These are phyloP conservation scores for Nixonia krombeini DNA, from an alignment of 1,140 invertebrate genomes.

Conservation along the genomic window DNA sequence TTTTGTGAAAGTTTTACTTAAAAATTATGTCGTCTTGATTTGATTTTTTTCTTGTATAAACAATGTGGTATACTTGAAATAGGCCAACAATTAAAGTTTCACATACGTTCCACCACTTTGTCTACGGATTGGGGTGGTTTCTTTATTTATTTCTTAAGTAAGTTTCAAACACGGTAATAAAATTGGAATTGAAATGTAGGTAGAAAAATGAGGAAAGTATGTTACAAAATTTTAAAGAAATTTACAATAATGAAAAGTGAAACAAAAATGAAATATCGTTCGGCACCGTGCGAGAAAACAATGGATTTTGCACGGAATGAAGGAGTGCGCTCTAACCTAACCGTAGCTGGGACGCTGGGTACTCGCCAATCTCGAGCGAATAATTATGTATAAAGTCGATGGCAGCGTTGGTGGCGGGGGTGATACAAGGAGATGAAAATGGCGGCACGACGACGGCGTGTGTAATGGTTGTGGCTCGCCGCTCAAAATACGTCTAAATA, in stretches of 20 bases:
- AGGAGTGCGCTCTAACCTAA: constrained; percentile 25
- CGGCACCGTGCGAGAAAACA: constrained; percentile 20
- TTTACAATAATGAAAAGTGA: too few species aligned
- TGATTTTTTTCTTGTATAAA: too few species aligned
- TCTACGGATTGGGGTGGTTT: too few species aligned
- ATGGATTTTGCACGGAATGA: constrained; percentile 20
- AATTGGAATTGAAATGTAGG: background rate
- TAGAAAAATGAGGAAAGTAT: background rate
- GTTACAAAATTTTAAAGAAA: too few species aligned
- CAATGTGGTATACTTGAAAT: too few species aligned
- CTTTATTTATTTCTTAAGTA: too few species aligned
- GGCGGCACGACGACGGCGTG: constrained; percentile 34
- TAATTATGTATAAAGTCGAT: constrained; percentile 69
- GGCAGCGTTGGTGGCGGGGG: constrained; percentile 28
- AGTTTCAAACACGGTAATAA: too few species aligned
- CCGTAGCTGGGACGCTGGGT: constrained; percentile 20
- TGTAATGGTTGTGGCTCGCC: constrained; percentile 56
- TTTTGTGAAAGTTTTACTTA: too few species aligned
- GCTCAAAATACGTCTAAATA: constrained; percentile 71
- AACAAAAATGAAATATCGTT: too few species aligned
- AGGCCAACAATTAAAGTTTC: too few species aligned
- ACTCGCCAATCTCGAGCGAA: constrained; percentile 53
- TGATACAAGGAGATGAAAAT: constrained; percentile 38
- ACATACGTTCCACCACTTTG: too few species aligned
- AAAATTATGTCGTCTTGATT: too few species aligned